A percentile compares a stretch with the other conserved stretches of the same genome.
Evolutionary conservation across 2,797 vertebrate species (phyloP).

Genomic region (Fistularia commersonii): DNA sequence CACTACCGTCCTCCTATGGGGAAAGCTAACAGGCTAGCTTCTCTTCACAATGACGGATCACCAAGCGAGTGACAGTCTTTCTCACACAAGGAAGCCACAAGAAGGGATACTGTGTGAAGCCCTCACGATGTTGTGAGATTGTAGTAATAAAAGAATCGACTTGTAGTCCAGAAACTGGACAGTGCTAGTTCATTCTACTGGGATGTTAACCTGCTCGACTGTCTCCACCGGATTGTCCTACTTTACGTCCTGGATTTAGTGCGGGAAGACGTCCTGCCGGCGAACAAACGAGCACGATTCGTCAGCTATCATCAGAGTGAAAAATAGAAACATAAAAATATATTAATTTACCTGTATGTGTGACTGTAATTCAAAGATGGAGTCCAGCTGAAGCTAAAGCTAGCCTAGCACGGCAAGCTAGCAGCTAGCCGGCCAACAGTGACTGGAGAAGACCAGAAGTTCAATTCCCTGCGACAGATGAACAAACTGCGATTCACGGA

Average conservation of each 20-base stretch:
- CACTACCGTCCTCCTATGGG: no score
- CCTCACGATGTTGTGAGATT: no score
- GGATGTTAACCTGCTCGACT: not conserved
- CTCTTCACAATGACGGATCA: not conserved
- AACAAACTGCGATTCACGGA: constrained; percentile 14
- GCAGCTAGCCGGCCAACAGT: constrained; percentile 58
- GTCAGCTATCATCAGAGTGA: not conserved
- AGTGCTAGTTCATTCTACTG: not conserved
- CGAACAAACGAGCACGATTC: not conserved
- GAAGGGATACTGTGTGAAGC: no score
- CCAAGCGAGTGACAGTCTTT: no score
- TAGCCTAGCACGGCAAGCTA: constrained; percentile 58
- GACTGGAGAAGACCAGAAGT: constrained; percentile 48
- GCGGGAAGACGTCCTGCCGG: not conserved
- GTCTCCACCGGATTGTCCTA: not conserved
- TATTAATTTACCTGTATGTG: constrained; percentile 52
- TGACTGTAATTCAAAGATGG: constrained; percentile 64
- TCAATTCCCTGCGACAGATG: constrained; percentile 35
- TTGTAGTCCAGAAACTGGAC: no score
- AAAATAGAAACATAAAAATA: not conserved
- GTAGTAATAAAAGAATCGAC: no score
- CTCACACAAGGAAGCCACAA: no score
- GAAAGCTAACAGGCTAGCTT: constrained; percentile 16
- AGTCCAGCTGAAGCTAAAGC: constrained; percentile 57
- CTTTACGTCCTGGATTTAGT: not conserved